Conservation (phyloP, 2,113 vertebrate species). For the Urocitellus parryii region DNA sequence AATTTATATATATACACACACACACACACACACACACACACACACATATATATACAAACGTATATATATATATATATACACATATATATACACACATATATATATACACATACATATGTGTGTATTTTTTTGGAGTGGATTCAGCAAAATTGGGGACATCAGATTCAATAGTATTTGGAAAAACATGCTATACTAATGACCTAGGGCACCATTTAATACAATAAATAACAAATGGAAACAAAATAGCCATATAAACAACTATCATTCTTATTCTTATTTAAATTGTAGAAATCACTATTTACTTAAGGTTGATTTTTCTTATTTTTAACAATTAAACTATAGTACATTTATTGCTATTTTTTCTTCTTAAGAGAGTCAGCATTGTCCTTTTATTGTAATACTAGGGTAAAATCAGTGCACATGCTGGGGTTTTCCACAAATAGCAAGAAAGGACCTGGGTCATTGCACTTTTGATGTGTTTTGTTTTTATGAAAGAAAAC, state of each 20-base stretch:
- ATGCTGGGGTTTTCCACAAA: background rate
- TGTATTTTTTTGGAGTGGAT: background rate
- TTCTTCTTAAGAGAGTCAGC: background rate
- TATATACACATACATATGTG: too few species aligned
- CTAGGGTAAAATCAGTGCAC: background rate
- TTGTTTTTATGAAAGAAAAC: background rate
- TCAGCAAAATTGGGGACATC: background rate
- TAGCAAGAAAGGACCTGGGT: background rate
- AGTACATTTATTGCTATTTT: background rate
- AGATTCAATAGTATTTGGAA: background rate
- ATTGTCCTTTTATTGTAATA: background rate
- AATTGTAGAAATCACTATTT: background rate
- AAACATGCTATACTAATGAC: background rate
- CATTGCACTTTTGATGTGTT: background rate
- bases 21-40: too few species aligned
- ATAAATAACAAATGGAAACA: background rate
- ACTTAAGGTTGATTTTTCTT: background rate
- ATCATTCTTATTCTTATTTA: background rate
- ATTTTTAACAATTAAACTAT: background rate
- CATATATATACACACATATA: too few species aligned
- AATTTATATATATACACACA: background rate
- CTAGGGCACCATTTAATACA: background rate
- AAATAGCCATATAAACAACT: background rate
- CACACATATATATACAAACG: too few species aligned
- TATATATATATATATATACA: too few species aligned